Base-by-base conservation (phyloP, 2,888 invertebrate species). In the Leucoptera coffeella region DNA sequence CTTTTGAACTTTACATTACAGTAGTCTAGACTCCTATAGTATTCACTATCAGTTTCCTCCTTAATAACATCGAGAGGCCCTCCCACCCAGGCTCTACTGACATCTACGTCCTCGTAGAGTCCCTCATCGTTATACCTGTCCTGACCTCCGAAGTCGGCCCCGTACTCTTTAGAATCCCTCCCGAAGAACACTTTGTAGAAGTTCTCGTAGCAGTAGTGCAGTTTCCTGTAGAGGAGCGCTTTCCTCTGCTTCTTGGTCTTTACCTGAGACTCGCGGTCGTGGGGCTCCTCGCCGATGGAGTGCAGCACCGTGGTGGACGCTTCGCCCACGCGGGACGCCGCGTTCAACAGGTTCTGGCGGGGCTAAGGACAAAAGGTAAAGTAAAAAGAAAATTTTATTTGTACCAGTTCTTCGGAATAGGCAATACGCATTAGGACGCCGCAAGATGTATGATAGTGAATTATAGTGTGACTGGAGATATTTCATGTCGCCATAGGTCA, bases 291-390 rank as follows among this genome's bases (percentile, higher is more conserved):
- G 10, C 90, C 91, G 50, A 95, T 94, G 28, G 90, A 91, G 43
- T 88, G 82, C 27, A 99, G 78, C 0, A 97, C 91, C 42, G 88
- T 85, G 25, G 93, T 90, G 30, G 94, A 94, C 0, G 95, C 94
- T 53, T 99, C 97, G 7, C 99, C 99, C 24, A 99, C 93, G 33
- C 90, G 79, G 9, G 92, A 92, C 1, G 97, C 99, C 1, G 97
- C 96, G 51, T 90, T 91, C 26, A 99, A 77, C 15, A 97, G 75
- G 50, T 82, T 90, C 62, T 95, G 94, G 8, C 95, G 80, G 0
- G 94, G 91, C 82, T 85, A 69, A 30, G n/a, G n/a, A n/a, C n/a
- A n/a, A n/a, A n/a, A n/a, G n/a, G n/a, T n/a, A n/a, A n/a, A n/a
- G n/a, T n/a, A n/a, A n/a, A n/a, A n/a, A n/a, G n/a, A n/a, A n/a